Percentiles rank a stretch among this genome's conserved stretches.
Conservation (phyloP, 2,113 vertebrate species). For the Hucho hucho region DNA sequence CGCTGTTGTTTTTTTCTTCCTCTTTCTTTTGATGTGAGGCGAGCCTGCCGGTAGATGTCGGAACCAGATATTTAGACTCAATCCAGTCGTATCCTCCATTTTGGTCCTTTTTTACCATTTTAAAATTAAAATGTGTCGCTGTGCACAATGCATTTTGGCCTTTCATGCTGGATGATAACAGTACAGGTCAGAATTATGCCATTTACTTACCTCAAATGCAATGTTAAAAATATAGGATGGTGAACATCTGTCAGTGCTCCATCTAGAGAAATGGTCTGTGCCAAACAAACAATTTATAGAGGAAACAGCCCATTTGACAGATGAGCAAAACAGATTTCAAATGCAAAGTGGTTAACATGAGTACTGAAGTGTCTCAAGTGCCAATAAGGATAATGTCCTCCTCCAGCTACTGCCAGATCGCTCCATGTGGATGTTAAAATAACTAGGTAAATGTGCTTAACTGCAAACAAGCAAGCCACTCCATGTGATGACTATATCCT, state of each 20-base stretch:
- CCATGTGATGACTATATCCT: slow-evolving; percentile 49
- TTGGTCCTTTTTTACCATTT: too few species aligned
- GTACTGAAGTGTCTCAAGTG: not conserved
- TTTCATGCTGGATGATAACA: not conserved
- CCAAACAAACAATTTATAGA: not conserved
- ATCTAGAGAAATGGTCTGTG: not conserved
- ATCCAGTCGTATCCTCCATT: not conserved
- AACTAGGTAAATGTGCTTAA: slow-evolving; percentile 62
- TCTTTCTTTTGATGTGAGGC: slow-evolving; percentile 6
- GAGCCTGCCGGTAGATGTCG: not conserved
- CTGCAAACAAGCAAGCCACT: slow-evolving; percentile 61
- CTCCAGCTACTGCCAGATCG: slow-evolving; percentile 47
- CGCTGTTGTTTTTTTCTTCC: not conserved
- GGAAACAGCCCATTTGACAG: not conserved
- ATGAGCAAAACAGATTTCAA: not conserved
- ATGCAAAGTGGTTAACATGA: not conserved
- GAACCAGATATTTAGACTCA: not conserved
- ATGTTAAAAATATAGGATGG: not conserved
- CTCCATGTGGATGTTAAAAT: slow-evolving; percentile 62
- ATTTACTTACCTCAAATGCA: not conserved
- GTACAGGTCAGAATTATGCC: not conserved
- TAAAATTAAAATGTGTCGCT: too few species aligned
- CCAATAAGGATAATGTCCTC: slow-evolving; percentile 6
- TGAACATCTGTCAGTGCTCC: not conserved
- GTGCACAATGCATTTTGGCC: too few species aligned